Percentiles rank a stretch among this genome's conserved stretches.
Evolutionary conservation across 2,888 invertebrate species (phyloP).

Genomic region (Drosophila paranaensis): DNA sequence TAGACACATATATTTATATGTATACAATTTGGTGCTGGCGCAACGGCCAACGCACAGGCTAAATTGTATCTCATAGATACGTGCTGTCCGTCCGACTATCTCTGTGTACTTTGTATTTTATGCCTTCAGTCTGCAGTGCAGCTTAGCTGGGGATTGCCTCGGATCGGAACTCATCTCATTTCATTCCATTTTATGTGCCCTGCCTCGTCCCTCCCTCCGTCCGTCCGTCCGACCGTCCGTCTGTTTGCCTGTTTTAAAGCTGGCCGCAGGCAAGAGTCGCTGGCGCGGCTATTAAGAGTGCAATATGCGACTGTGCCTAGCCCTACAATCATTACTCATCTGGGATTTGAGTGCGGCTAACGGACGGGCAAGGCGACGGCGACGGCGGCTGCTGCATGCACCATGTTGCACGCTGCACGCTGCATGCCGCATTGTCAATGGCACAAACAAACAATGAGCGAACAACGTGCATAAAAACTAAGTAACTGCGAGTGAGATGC

Average conservation of each 20-base stretch:
- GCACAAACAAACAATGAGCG: slow-evolving; percentile 67
- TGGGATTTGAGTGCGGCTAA: slow-evolving; percentile 40
- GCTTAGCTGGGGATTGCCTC: slow-evolving; percentile 70
- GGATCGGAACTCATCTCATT: slow-evolving; percentile 40
- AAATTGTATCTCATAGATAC: slow-evolving; percentile 75
- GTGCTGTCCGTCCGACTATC: slow-evolving; percentile 18
- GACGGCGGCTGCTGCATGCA: slow-evolving; percentile 7
- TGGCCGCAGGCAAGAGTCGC: slow-evolving; percentile 58
- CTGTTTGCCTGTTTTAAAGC: slow-evolving; percentile 51
- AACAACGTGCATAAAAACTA: slow-evolving; percentile 37
- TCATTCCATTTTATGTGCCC: slow-evolving; percentile 6
- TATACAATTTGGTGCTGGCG: slow-evolving; percentile 59
- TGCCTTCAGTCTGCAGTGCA: slow-evolving; percentile 37
- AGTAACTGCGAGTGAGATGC: slow-evolving; percentile 37
- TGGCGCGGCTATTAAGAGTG: slow-evolving; percentile 61
- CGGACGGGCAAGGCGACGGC: too few species aligned
- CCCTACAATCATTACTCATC: slow-evolving; percentile 77
- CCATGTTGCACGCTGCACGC: slow-evolving; percentile 22
- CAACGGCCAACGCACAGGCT: slow-evolving; percentile 69
- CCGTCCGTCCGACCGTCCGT: slow-evolving; percentile 13
- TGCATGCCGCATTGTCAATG: slow-evolving; percentile 61
- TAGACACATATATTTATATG: slow-evolving; percentile 38
- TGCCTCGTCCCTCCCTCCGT: slow-evolving; percentile 16
- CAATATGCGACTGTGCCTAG: slow-evolving; percentile 41
- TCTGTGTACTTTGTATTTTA: slow-evolving; percentile 45